A percentile compares a stretch with the other conserved stretches of the same genome.
phyloP scores from a whole-genome alignment of 2,888 invertebrate species.

The Glyphotaelius pellucidus region DNA sequence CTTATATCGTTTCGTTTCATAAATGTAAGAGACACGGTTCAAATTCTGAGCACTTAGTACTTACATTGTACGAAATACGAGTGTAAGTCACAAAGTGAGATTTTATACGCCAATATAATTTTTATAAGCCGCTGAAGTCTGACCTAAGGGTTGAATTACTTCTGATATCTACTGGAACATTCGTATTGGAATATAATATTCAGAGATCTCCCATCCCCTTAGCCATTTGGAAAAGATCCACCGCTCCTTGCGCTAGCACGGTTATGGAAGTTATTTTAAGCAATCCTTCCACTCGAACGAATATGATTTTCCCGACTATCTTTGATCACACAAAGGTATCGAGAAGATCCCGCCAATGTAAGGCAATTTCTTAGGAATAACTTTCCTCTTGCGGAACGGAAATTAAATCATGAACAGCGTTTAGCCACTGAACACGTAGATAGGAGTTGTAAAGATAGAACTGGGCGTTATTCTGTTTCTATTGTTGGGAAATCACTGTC shows the following conservation, averaged over 20 bases:
- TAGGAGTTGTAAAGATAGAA: background rate
- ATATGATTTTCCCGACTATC: constrained; percentile 45
- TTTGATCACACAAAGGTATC: constrained; percentile 36
- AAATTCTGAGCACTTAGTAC: background rate
- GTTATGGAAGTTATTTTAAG: constrained; percentile 47
- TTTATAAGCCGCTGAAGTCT: constrained; percentile 25
- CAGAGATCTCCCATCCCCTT: constrained; percentile 24
- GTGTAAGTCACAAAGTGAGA: constrained; percentile 6
- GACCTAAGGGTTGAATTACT: constrained; percentile 23
- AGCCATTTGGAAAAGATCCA: constrained; percentile 36
- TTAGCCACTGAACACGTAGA: background rate
- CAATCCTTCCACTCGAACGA: constrained; percentile 38
- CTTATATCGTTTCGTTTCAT: background rate
- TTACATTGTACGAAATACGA: background rate
- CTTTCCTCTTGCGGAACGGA: background rate
- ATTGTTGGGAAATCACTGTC: background rate
- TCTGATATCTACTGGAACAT: constrained; percentile 16
- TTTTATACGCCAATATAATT: constrained; percentile 8
- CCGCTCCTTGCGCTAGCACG: background rate
- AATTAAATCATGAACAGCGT: constrained; percentile 8
- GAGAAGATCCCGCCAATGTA: constrained; percentile 32
- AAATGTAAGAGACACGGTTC: background rate
- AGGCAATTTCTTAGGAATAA: constrained; percentile 16
- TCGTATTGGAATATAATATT: constrained; percentile 44
- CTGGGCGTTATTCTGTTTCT: background rate